Conservation (phyloP, 2,113 vertebrate species). For the Engraulis encrasicolus region DNA sequence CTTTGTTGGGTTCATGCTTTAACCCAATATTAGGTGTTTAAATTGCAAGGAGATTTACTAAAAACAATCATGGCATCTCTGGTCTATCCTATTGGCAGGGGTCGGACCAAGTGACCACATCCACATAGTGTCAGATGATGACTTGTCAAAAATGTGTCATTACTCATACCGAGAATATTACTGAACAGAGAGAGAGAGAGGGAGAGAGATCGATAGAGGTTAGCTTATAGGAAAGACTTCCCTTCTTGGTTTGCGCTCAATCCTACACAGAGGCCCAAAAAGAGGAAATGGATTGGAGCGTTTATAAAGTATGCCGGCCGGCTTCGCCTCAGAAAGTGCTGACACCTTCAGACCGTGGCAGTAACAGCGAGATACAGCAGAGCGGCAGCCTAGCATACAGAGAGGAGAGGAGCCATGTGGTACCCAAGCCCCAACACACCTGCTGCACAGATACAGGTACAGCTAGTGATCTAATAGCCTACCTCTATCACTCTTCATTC, state of each 20-base stretch:
- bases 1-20: too few species aligned
- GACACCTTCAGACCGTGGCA: not conserved
- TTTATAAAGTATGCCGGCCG: not conserved
- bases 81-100: not conserved
- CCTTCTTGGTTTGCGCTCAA: conserved; percentile 70
- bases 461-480: too few species aligned
- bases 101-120: not conserved
- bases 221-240: conserved; percentile 44
- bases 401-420: not conserved
- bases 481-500: not conserved
- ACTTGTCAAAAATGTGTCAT: conserved; percentile 11
- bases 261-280: conserved; percentile 34
- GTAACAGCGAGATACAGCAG: too few species aligned
- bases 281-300: not conserved
- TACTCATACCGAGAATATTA: not conserved
- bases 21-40: too few species aligned
- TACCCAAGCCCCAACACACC: not conserved
- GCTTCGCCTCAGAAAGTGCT: not conserved
- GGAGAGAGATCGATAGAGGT: not conserved
- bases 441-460: not conserved
- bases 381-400: too few species aligned
- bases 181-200: not conserved
- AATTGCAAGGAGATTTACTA: too few species aligned
- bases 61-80: not conserved
- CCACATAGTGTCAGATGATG: not conserved